phyloP scores from a whole-genome alignment of 2,888 invertebrate species.

The Drosophila nr. perissopoda region DNA sequence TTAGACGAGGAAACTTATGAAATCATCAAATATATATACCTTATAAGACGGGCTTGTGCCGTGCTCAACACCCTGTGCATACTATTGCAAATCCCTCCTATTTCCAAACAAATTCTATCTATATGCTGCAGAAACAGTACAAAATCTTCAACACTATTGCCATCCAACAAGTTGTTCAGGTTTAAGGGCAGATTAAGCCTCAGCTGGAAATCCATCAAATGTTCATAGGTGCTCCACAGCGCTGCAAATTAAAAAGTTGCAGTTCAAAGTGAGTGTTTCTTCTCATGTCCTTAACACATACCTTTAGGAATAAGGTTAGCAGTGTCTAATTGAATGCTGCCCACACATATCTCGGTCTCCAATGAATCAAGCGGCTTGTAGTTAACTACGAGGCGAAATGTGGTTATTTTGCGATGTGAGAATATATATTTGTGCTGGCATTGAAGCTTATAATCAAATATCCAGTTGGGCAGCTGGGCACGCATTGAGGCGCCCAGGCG shows the following conservation, averaged over 20 bases:
- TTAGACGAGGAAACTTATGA: background rate
- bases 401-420: constrained; percentile 41
- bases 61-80: constrained; percentile 48
- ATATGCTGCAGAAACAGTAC: constrained; percentile 55
- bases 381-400: constrained; percentile 48
- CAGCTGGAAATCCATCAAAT: constrained; percentile 71
- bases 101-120: constrained; percentile 54
- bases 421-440: constrained; percentile 47
- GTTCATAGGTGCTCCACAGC: constrained; percentile 60
- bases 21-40: constrained; percentile 42
- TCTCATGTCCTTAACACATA: background rate
- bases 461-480: constrained; percentile 64
- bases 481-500: constrained; percentile 42
- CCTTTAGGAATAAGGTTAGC: constrained; percentile 2
- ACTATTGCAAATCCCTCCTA: constrained; percentile 36
- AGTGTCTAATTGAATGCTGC: constrained; percentile 25
- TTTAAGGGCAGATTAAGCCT: constrained; percentile 68
- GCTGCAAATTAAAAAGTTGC: background rate
- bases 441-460: constrained; percentile 68
- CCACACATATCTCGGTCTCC: constrained; percentile 52
- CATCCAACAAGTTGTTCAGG: constrained; percentile 35
- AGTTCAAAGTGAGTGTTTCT: background rate
- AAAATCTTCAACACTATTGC: constrained; percentile 44
- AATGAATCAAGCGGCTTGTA: constrained; percentile 57
- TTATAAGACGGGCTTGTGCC: constrained; percentile 51